These are phyloP conservation scores for Spizaetus ornatus DNA, from an alignment of 2,113 vertebrate species.

Conservation along the genomic window DNA sequence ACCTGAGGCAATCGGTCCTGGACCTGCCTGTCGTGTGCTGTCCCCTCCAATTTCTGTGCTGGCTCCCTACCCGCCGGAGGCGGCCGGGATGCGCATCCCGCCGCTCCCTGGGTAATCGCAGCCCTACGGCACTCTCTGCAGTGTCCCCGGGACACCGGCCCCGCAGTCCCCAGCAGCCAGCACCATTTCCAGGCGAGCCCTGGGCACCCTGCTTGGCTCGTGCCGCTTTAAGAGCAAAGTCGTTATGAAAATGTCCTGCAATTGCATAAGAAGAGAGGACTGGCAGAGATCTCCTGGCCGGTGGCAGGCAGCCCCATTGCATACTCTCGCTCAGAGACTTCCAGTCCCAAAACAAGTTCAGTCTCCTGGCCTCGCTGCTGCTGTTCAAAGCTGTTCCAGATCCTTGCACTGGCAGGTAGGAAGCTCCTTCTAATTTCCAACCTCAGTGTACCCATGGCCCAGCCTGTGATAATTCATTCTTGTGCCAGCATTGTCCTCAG, in stretches of 20 bases:
- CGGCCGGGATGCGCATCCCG: background rate
- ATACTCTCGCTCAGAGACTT: background rate
- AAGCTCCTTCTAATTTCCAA: constrained; percentile 10
- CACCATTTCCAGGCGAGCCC: background rate
- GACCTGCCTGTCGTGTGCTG: background rate
- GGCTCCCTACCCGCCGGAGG: background rate
- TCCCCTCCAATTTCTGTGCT: background rate
- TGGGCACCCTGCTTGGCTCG: background rate
- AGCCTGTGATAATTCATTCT: constrained; percentile 5
- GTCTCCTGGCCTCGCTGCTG: background rate
- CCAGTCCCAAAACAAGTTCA: background rate
- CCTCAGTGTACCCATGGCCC: background rate
- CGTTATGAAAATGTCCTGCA: background rate
- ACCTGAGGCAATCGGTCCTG: background rate
- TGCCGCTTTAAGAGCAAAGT: background rate
- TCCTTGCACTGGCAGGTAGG: background rate
- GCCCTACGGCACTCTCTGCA: background rate
- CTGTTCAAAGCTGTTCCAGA: background rate
- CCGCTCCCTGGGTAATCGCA: background rate
- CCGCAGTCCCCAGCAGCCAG: background rate
- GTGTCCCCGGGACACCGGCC: background rate
- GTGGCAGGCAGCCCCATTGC: background rate
- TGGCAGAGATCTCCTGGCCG: background rate
- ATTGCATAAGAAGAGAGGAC: background rate
- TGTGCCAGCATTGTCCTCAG: constrained; percentile 29